Conservation (phyloP, 2,113 vertebrate species). For the Amphiprion percula region DNA sequence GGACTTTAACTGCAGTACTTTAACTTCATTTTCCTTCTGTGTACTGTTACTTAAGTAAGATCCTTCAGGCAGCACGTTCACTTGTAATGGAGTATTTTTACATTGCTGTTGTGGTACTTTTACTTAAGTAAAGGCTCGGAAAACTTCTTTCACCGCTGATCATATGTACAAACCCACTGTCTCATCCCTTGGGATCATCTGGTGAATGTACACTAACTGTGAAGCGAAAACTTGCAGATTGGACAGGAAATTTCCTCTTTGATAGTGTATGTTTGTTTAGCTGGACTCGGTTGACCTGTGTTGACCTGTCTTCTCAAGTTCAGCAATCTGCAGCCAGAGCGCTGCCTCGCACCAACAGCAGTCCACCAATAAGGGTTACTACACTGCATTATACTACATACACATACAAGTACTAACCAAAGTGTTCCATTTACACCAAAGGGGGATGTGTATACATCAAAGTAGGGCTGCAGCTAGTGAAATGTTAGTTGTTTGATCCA, state of each 20-base stretch:
- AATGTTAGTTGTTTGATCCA: no score
- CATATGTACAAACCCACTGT: slow-evolving; percentile 19
- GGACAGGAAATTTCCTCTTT: slow-evolving; percentile 82
- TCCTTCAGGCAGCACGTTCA: no score
- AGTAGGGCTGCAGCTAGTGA: no score
- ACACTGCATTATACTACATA: slow-evolving; percentile 2
- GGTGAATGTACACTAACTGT: slow-evolving; percentile 69
- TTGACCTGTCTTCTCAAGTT: slow-evolving; percentile 72
- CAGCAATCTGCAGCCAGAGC: slow-evolving; percentile 59
- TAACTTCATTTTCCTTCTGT: no score
- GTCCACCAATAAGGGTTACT: slow-evolving; percentile 26
- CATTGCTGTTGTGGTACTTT: no score
- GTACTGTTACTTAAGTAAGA: no score
- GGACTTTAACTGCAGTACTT: no score
- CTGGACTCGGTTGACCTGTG: slow-evolving; percentile 76
- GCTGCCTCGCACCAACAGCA: slow-evolving; percentile 55
- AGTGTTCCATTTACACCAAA: background rate
- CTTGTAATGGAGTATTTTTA: no score
- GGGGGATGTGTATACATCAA: background rate
- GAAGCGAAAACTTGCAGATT: slow-evolving; percentile 72
- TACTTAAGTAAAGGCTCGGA: no score
- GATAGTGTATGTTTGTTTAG: slow-evolving; percentile 81
- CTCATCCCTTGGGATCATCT: slow-evolving; percentile 58
- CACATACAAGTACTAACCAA: background rate
- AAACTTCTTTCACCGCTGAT: no score